Conservation (phyloP, 2,888 invertebrate genomes). For the Embidobia sp. region DNA sequence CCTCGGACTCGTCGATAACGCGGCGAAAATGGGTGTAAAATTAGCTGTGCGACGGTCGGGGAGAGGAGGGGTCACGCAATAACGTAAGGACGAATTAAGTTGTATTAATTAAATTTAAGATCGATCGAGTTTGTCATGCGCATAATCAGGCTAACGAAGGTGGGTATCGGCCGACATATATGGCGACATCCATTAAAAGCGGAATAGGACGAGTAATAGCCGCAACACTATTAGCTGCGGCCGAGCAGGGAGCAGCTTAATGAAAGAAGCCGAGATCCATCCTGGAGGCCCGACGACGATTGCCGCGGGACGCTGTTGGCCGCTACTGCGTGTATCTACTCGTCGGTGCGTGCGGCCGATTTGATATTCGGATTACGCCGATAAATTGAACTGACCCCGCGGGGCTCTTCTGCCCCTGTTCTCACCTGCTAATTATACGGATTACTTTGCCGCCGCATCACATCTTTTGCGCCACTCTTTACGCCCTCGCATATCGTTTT, state of each 20-base stretch:
- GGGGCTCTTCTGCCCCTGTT: conserved; percentile 66
- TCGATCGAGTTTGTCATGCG: conserved; percentile 64
- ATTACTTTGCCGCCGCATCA: conserved; percentile 65
- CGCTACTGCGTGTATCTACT: conserved; percentile 34
- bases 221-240: conserved; percentile 73
- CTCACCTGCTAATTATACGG: conserved; percentile 73
- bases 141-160: conserved; percentile 63
- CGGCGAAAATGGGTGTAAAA: conserved; percentile 53
- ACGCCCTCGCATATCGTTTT: conserved; percentile 55
- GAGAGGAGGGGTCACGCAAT: conserved; percentile 43
- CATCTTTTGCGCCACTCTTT: conserved; percentile 55
- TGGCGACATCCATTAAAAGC: conserved; percentile 73
- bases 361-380: conserved; percentile 71
- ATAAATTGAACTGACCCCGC: conserved; percentile 72
- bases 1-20: conserved; percentile 40
- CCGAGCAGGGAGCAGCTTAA: conserved; percentile 60
- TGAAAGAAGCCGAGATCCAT: conserved; percentile 64
- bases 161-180: conserved; percentile 54
- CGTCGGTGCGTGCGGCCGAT: conserved; percentile 63
- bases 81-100: conserved; percentile 58
- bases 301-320: conserved; percentile 58
- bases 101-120: conserved; percentile 61
- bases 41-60: conserved; percentile 17
- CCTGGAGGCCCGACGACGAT: conserved; percentile 56
- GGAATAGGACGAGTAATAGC: conserved; percentile 73